Evolutionary conservation across 2,797 vertebrate species (phyloP).

Genomic region (Sebastes reedi): DNA sequence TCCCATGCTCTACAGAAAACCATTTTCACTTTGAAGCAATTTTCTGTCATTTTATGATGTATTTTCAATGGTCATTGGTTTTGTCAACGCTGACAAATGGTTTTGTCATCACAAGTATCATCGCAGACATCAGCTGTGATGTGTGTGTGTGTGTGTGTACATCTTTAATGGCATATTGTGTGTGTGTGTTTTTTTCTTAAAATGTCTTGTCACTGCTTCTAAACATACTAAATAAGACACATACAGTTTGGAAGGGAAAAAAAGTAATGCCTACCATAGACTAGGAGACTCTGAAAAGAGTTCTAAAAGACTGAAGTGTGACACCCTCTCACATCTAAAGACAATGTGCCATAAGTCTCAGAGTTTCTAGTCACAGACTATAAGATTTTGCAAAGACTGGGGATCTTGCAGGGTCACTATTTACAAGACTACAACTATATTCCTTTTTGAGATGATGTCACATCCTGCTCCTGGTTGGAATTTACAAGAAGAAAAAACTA

Average conservation of each 20-base stretch:
- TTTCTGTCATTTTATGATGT: slow-evolving; percentile 49
- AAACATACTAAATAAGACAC: not conserved
- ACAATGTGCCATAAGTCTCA: too few species aligned
- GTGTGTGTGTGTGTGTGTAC: not conserved
- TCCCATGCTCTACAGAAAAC: slow-evolving; percentile 10
- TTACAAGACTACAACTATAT: too few species aligned
- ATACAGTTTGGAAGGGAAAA: not conserved
- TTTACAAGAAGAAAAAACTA: too few species aligned
- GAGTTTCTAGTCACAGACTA: too few species aligned
- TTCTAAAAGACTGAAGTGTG: too few species aligned
- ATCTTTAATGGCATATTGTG: not conserved
- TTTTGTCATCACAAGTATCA: slow-evolving; percentile 45
- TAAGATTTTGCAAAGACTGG: too few species aligned
- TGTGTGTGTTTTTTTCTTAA: not conserved
- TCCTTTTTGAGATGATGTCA: too few species aligned
- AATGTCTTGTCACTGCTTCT: not conserved
- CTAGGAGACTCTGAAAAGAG: too few species aligned
- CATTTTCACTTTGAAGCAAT: slow-evolving; percentile 44
- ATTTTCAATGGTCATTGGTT: slow-evolving; percentile 49
- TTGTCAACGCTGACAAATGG: slow-evolving; percentile 43
- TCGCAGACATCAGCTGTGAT: slow-evolving; percentile 14
- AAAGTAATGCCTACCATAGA: not conserved
- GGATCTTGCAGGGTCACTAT: too few species aligned
- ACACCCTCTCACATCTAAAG: too few species aligned
- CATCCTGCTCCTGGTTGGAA: too few species aligned